These are phyloP conservation scores for Panonychus citri DNA, from an alignment of 1,140 invertebrate genomes.

Conservation along the genomic window DNA sequence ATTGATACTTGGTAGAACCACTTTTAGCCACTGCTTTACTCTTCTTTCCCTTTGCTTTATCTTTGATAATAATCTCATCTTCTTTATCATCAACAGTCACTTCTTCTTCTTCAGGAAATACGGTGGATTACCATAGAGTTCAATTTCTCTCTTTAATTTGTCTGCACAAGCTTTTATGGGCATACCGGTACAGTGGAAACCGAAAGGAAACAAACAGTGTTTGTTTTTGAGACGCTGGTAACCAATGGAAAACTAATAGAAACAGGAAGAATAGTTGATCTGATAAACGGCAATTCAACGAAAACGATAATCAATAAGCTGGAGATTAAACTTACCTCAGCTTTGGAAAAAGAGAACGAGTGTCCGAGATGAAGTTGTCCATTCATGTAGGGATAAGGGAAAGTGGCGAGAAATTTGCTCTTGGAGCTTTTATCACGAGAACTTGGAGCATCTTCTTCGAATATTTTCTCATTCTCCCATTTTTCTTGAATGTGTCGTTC, in stretches of 20 bases:
- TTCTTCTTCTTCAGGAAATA: slow-evolving; percentile 46
- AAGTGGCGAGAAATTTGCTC: slow-evolving; percentile 78
- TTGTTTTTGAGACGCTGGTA: slow-evolving; percentile 77
- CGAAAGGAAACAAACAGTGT: slow-evolving; percentile 84
- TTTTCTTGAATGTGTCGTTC: slow-evolving; percentile 49
- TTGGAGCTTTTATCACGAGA: slow-evolving; percentile 18
- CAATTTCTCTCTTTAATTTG: slow-evolving; percentile 82
- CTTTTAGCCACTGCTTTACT: slow-evolving; percentile 91
- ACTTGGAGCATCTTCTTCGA: slow-evolving; percentile 21
- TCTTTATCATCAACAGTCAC: slow-evolving; percentile 21
- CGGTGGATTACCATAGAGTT: slow-evolving; percentile 76
- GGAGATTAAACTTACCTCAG: slow-evolving; percentile 36
- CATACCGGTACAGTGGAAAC: slow-evolving; percentile 95
- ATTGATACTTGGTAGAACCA: slow-evolving; percentile 74
- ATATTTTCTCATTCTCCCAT: slow-evolving; percentile 54
- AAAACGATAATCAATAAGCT: background rate
- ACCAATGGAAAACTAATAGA: slow-evolving; percentile 54
- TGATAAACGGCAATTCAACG: slow-evolving; percentile 2
- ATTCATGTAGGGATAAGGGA: slow-evolving; percentile 99
- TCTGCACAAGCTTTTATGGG: slow-evolving; percentile 92
- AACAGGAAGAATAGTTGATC: slow-evolving; percentile 16
- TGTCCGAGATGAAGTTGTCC: slow-evolving; percentile 90
- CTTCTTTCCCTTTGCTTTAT: slow-evolving; percentile 96
- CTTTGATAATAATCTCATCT: slow-evolving; percentile 40
- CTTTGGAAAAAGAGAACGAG: slow-evolving; percentile 89